Evolutionary conservation across 2,888 invertebrate species (phyloP), one percentile per base, ranked within the genome.

Genomic region (Oscheius onirici): DNA sequence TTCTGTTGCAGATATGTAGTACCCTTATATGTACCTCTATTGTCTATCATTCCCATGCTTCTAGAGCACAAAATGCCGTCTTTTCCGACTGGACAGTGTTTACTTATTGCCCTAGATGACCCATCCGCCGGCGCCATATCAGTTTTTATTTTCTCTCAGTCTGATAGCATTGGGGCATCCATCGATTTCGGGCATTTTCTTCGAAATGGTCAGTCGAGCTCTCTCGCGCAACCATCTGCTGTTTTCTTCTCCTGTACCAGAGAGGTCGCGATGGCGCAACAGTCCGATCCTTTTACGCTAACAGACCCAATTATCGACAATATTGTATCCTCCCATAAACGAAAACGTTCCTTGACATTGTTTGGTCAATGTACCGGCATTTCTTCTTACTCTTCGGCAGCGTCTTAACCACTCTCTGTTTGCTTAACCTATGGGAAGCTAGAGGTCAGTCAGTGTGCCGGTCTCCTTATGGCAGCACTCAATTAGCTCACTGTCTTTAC

Each of bases 111-210:
- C n/a, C n/a, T n/a, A n/a, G n/a, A n/a, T n/a, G 34, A 34, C 34
- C 34, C 34, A 34, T 34, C 34, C 34, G 34, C 34, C 34, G 3
- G 52, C 13, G 20, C 24, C 52, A 22, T 58, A 58, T 58, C 58
- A 58, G 41, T 41, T n/a, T 10, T 58, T 41, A 11, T 26, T 58
- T 13, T 41, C 41, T 17, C 17, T 61, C 26, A 20, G 24, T 10
- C 63, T 63, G 63, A 63, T 63, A 63, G 46, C 63, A 44, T 41
- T 58, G 3, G 15, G 15, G 26, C 34, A 34, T 34, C 63, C 63
- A 63, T 63, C 46, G 63, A 63, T 63, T 63, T 63, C 46, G 63
- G 63, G 43, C 44, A 44, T 61, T 46, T 61, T 40, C 3, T 6
- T 11, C 8, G 43, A 20, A 46, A 5, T 17, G 46, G 15, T 46